Conservation (phyloP, 2,797 vertebrate species). For the Pithecia hirsuta region DNA sequence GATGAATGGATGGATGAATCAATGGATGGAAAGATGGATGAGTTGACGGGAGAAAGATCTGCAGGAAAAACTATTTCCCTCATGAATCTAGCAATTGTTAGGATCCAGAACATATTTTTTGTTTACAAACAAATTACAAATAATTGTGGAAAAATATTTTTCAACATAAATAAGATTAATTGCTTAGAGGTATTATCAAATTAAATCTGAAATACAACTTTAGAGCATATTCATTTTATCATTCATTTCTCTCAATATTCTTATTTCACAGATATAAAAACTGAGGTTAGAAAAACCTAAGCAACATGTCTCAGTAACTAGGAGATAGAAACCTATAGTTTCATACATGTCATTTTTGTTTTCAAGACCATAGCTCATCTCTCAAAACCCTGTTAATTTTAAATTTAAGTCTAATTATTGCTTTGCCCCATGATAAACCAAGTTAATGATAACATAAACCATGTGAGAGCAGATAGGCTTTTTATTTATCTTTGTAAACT, state of each 20-base stretch:
- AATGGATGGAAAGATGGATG: background rate
- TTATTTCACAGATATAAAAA: background rate
- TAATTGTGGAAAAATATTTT: background rate
- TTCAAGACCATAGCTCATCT: background rate
- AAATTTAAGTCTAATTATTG: background rate
- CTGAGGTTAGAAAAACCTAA: background rate
- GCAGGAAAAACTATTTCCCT: background rate
- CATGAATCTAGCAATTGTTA: background rate
- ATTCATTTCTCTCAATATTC: background rate
- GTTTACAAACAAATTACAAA: background rate
- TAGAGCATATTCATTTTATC: background rate
- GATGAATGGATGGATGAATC: background rate
- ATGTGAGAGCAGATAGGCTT: background rate
- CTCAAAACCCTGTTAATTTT: background rate
- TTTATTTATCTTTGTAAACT: background rate
- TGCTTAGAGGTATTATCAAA: background rate
- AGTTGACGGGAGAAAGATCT: background rate
- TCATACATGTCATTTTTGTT: background rate
- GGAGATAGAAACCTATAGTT: background rate
- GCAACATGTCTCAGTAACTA: background rate
- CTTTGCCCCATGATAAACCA: background rate
- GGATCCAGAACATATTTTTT: background rate
- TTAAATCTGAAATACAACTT: background rate
- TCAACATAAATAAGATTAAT: background rate
- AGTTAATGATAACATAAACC: background rate